Base-by-base conservation (phyloP, 2,888 invertebrate species). In the Athalia rosae region DNA sequence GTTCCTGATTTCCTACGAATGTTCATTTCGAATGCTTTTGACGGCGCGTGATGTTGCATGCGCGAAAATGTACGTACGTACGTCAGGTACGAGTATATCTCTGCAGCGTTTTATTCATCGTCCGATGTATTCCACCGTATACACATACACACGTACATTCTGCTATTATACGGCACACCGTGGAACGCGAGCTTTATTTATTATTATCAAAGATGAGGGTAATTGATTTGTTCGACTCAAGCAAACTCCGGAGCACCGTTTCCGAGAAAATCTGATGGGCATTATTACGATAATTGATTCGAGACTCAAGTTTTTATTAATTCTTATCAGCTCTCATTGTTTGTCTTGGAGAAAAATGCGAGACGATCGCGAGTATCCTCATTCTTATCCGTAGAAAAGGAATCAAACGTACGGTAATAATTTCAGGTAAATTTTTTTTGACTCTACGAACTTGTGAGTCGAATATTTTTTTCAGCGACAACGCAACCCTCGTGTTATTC, bases 281-380 rank as follows among this genome's bases (percentile, higher is more conserved):
- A 67, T 67, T 67, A 41, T 67, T 28, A 11, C 41, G 41, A 50
- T 67, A 50, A 67, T 67, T 67, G 67, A 67, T 67, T 67, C 28
- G 48, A 15, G 28, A 28, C 50, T 28, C 50, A 53, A 67, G 15
- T 66, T 50, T 53, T 28, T 67, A 50, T 4, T 9, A 6, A 11
- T 13, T 9, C 41, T 48, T 67, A 45, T 41, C 28, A 50, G 67
- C 67, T 11, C 9, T 67, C 11, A 5, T 50, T 64, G 48, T 64
- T 9, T 47, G 47, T 50, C 11, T 28, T 28, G 9, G 67, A 67
- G 28, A 28, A 4, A 15, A 66, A 9, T 66, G 66, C 13, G n/a
- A 47, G 11, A 5, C 66, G 66, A 66, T 66, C 45, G n/a, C 47
- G 45, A 15, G 48, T 5, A 48, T 15, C 13, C 15, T 45, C 64